Base-by-base conservation (phyloP, 2,797 vertebrate genomes). In the Cryptoprocta ferox region DNA sequence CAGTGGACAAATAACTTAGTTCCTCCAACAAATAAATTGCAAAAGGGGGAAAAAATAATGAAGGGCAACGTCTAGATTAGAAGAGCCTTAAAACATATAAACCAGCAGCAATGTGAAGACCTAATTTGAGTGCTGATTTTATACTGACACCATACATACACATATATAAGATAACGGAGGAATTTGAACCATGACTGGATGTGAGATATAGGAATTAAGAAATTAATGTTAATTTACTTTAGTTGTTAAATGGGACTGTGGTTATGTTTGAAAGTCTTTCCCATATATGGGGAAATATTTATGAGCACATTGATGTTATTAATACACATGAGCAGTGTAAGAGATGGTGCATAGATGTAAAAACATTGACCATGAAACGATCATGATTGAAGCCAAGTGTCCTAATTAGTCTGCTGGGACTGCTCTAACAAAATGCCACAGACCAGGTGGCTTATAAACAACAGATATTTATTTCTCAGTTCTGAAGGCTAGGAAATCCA, bases 221-320 rank as follows among this genome's bases (percentile, higher is more conserved):
- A 85, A 86, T 79, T 75, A 71, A 32, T 37, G 24, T 50, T 76
- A 21, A 92, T 80, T 50, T 80, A 78, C 48, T 94, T 92, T 68
- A 73, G n/a, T 61, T 95, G 53, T 81, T 94, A 96, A 96, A 42
- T 89, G 37, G 50, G 1, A 94, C 63, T 91, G 9, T 87, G 19
- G 15, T 89, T 88, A 66, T 70, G 2, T 61, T 92, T 91, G 80
- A 84, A 59, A 91, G 26, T 61, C 30, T 13, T 83, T 83, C 21
- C 42, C 45, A 76, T 30, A 90, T 94, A 95, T 30, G 35, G 59
- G 28, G 32, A 79, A 94, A 45, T 50, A 42, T 48, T 93, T 92
- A 88, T 37, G 56, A 39, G 70, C 70, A 9, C 56, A 45, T 19
- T 68, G 39, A 48, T 82, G 19, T 13, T 37, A 63, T 56, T 56